A percentile compares a stretch with the other conserved stretches of the same genome.
These are phyloP conservation scores for Morone chrysops DNA, from an alignment of 2,113 vertebrate genomes.

Conservation along the genomic window DNA sequence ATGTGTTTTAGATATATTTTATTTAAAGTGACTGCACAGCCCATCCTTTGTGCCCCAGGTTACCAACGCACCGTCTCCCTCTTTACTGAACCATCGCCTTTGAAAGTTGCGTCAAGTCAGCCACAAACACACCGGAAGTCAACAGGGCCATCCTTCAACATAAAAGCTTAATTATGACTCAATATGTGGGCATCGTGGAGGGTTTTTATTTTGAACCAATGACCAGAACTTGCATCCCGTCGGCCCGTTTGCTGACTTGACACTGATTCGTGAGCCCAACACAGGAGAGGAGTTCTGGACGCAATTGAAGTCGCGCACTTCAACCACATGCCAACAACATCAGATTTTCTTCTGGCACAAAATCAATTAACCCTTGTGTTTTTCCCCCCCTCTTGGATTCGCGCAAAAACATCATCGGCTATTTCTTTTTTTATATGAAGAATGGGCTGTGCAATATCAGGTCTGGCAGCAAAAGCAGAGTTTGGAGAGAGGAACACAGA, in stretches of 20 bases:
- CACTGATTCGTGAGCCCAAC: neutral
- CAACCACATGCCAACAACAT: constrained; percentile 35
- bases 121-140: constrained; percentile 1
- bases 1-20: neutral
- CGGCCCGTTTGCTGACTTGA: neutral
- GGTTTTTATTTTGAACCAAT: constrained; percentile 30
- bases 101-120: constrained; percentile 9
- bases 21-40: constrained; percentile 7
- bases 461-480: constrained; percentile 72
- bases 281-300: constrained; percentile 3
- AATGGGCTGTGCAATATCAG: constrained; percentile 87
- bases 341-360: neutral
- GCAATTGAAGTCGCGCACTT: constrained; percentile 20
- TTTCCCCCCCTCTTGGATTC: neutral
- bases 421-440: constrained; percentile 34
- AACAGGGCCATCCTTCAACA: neutral
- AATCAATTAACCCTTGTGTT: neutral
- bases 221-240: neutral
- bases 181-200: accelerated
- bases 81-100: neutral
- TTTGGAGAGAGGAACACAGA: constrained; percentile 62
- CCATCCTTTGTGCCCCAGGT: neutral
- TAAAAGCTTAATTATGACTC: constrained; percentile 12
- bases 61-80: neutral
- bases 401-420: neutral